Conservation (phyloP, 2,888 invertebrate species). For the Cosmopolites sordidus region DNA sequence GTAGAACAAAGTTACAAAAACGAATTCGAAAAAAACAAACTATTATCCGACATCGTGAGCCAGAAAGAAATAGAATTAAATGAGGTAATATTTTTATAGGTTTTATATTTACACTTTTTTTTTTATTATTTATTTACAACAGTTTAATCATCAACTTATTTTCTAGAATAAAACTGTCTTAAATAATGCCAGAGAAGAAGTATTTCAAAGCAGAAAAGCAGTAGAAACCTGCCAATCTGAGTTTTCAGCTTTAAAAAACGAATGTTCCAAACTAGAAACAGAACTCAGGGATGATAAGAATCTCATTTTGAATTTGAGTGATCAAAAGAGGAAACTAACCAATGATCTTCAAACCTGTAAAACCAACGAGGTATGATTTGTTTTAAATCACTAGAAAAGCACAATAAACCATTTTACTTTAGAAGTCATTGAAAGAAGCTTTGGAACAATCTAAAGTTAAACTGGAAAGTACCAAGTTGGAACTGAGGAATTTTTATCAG, state of each 20-base stretch:
- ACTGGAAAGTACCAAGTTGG: constrained; percentile 60
- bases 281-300: constrained; percentile 35
- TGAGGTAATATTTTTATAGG: constrained; percentile 50
- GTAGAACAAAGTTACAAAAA: constrained; percentile 31
- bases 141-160: no score
- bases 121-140: constrained; percentile 16
- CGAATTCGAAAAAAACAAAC: constrained; percentile 49
- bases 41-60: constrained; percentile 58
- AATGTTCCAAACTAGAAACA: constrained; percentile 35
- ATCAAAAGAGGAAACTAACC: constrained; percentile 42
- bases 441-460: constrained; percentile 50
- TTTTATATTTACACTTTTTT: constrained; percentile 2
- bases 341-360: constrained; percentile 40
- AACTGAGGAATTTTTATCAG: constrained; percentile 72
- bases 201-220: constrained; percentile 50
- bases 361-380: constrained; percentile 40
- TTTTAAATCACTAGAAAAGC: neutral
- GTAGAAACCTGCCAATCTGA: constrained; percentile 50
- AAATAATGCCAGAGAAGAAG: constrained; percentile 40
- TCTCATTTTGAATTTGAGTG: constrained; percentile 31
- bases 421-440: constrained; percentile 50
- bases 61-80: constrained; percentile 55
- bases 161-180: constrained; percentile 41
- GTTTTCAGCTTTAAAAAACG: constrained; percentile 39
- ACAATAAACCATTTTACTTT: constrained; percentile 18